Conservation (phyloP, 1,140 invertebrate genomes). For the Matsumurasca onukii region DNA sequence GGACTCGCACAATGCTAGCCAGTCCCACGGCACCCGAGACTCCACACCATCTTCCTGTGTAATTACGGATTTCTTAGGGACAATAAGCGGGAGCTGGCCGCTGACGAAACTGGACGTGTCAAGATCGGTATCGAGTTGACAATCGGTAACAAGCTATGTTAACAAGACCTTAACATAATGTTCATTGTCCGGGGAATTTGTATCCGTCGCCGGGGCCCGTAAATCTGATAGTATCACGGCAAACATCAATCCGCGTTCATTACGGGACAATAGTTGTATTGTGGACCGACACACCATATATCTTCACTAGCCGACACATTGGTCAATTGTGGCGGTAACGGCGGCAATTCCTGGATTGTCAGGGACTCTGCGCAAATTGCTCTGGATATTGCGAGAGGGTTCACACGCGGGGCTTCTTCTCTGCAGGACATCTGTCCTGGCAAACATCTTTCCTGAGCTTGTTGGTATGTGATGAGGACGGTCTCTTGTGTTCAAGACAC, state of each 20-base stretch:
- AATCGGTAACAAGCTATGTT: conserved; percentile 27
- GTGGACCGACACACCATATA: conserved; percentile 17
- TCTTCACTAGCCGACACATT: conserved; percentile 26
- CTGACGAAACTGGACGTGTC: conserved; percentile 23
- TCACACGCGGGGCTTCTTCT: not conserved
- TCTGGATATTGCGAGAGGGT: not conserved
- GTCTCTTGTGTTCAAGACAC: not conserved
- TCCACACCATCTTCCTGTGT: not conserved
- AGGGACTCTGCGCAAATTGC: not conserved
- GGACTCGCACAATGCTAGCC: conserved; percentile 4
- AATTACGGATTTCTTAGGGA: conserved; percentile 1
- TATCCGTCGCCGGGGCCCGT: conserved; percentile 16
- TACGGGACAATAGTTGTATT: conserved; percentile 22
- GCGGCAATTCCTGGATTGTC: not conserved
- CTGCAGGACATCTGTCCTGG: not conserved
- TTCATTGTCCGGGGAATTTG: conserved; percentile 23
- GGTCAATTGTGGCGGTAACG: conserved; percentile 12
- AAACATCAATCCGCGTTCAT: conserved; percentile 24
- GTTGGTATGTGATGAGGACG: not conserved
- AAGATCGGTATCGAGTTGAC: conserved; percentile 17
- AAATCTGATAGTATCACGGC: conserved; percentile 19
- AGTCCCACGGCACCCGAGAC: conserved; percentile 1
- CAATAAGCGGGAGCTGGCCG: not conserved
- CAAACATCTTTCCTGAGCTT: not conserved
- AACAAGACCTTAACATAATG: conserved; percentile 23